phyloP scores from a whole-genome alignment of 2,888 invertebrate species.

The Petrolisthes manimaculis region DNA sequence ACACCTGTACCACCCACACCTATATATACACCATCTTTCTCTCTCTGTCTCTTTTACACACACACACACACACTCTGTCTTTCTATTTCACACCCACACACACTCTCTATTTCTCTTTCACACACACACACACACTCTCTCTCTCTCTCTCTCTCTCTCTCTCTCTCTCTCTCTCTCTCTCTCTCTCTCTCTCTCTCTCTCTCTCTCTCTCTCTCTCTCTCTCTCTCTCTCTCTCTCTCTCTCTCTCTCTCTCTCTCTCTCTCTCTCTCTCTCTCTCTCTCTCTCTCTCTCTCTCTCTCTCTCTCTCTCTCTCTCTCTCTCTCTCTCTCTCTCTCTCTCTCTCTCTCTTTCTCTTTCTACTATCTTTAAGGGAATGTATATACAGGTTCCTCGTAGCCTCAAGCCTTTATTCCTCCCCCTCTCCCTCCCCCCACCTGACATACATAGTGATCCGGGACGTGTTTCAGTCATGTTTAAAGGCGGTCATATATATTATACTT shows the following conservation, averaged over 20 bases:
- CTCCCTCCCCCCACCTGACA: slow-evolving; percentile 14
- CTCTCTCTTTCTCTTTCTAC: not conserved
- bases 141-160: slow-evolving; percentile 28
- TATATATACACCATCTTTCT: not conserved
- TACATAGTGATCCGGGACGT: too few relatives aligned
- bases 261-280: slow-evolving; percentile 11
- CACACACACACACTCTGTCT: not conserved
- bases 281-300: slow-evolving; percentile 17
- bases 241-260: slow-evolving; percentile 40
- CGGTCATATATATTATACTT: too few relatives aligned
- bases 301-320: not conserved
- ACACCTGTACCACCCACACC: not conserved
- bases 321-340: not conserved
- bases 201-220: slow-evolving; percentile 30
- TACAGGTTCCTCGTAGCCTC: not conserved
- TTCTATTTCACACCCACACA: slow-evolving; percentile 1
- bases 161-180: slow-evolving; percentile 39
- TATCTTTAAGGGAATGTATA: too few relatives aligned
- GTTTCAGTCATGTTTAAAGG: too few relatives aligned
- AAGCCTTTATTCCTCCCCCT: slow-evolving; percentile 3
- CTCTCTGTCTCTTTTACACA: not conserved
- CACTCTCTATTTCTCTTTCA: slow-evolving; percentile 1
- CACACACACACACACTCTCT: slow-evolving; percentile 16
- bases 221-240: slow-evolving; percentile 41
- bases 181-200: slow-evolving; percentile 37